Base-by-base conservation (phyloP, 2,888 invertebrate genomes). In the Trichogramma dendrolimi region DNA sequence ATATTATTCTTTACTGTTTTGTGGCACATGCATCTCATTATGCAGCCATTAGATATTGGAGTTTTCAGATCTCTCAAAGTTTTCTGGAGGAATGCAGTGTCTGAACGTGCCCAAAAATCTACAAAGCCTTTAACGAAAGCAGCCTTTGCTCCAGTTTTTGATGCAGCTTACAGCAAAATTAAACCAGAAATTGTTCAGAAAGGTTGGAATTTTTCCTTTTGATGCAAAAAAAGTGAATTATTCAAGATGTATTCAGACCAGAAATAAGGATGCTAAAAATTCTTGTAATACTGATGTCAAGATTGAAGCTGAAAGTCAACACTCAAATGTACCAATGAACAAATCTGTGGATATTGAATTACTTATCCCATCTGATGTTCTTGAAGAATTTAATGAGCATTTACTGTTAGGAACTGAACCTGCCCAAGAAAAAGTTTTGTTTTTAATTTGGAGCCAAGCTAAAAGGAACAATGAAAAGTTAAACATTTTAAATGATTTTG, bases 21-120 rank as follows among this genome's bases (percentile, higher is more conserved):
- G 47, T 52, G 4, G 59, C 65, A 40, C 61, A 67, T 47, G 44
- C 65, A 4, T 65, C 65, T 4, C 69, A 66, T 73, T 14, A 49
- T 72, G 51, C 72, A 74, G 59, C 73, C 73, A 6, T 63, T 58
- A 8, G 66, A 67, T 62, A 71, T 73, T n/a, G 66, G 67, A n/a
- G 68, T 73, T 39, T 74, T 74, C 60, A 67, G 68, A 11, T 71
- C 72, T 10, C 58, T 73, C 42, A 74, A 74, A 60, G 65, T 61
- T 8, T 65, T 70, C 44, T 74, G 72, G 71, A 66, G 71, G 66
- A 64, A 70, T 59, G 67, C 68, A 14, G 68, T 70, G 5, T 55
- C 68, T 60, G 61, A 59, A 8, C 69, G 68, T 66, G 68, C 69
- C 52, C 61, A 56, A 27, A 46, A 46, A n/a, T 46, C 46, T 8